Evolutionary conservation across 2,113 vertebrate genomes (phyloP).

Genomic region (Dasypus novemcinctus): DNA sequence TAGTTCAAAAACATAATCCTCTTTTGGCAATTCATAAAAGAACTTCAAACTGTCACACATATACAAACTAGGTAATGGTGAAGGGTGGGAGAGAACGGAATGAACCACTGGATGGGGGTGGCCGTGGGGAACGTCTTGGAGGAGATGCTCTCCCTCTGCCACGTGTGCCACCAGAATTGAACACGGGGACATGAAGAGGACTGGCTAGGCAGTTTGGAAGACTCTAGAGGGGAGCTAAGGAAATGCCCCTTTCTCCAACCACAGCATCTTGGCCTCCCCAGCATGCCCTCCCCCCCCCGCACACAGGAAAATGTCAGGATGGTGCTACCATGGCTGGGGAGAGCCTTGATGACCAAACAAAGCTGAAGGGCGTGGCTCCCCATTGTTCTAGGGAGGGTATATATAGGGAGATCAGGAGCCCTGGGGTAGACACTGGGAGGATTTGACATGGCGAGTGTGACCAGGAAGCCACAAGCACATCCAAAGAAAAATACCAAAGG

Average conservation of each 20-base stretch:
- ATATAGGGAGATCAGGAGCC: not conserved
- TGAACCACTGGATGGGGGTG: not conserved
- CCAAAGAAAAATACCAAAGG: accelerated
- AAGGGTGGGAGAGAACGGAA: no score
- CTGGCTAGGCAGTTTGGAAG: not conserved
- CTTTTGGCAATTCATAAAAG: no score
- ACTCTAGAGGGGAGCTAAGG: not conserved
- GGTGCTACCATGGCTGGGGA: not conserved
- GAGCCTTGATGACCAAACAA: not conserved
- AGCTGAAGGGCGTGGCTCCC: not conserved
- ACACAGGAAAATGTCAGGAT: not conserved
- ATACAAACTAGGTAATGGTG: no score
- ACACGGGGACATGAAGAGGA: not conserved
- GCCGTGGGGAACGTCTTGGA: not conserved
- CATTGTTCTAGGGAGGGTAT: no score
- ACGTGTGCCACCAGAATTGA: not conserved
- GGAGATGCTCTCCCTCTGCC: not conserved
- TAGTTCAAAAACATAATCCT: no score
- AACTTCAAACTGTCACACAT: no score
- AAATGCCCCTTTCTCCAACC: not conserved
- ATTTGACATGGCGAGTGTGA: not conserved
- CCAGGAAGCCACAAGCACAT: not conserved
- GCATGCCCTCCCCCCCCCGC: no score
- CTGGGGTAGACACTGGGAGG: no score
- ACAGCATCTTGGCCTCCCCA: not conserved